Evolutionary conservation across 2,113 vertebrate species (phyloP).

Genomic region (Campylorhamphus procurvoides): DNA sequence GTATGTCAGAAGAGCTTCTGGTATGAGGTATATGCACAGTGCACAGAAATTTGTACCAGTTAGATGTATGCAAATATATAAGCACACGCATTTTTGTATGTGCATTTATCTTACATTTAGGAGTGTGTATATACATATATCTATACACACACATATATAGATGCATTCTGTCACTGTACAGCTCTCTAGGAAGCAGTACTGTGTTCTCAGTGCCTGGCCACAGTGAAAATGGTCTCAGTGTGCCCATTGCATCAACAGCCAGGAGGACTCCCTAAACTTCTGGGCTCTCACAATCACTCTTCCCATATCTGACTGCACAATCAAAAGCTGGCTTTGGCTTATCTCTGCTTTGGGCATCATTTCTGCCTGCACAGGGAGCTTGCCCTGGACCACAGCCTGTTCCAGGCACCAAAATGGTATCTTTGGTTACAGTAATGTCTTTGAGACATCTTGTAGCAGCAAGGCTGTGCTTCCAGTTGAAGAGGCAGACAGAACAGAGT

Average conservation of each 20-base stretch:
- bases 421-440: background rate
- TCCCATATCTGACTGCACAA: background rate
- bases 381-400: fast-evolving
- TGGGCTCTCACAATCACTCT: fast-evolving
- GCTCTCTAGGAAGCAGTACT: background rate
- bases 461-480: background rate
- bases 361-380: background rate
- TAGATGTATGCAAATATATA: background rate
- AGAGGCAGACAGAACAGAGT: background rate
- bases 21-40: background rate
- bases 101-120: background rate
- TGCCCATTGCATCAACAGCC: background rate
- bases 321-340: background rate
- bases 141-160: fast-evolving
- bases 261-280: background rate
- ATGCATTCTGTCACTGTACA: background rate
- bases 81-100: background rate
- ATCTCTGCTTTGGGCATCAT: background rate
- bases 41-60: background rate
- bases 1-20: background rate
- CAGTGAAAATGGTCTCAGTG: background rate
- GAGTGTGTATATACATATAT: fast-evolving
- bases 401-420: background rate
- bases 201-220: background rate
- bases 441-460: fast-evolving